Evolutionary conservation across 2,797 vertebrate genomes (phyloP).

Genomic region (Pseudotriccus pelzelni): DNA sequence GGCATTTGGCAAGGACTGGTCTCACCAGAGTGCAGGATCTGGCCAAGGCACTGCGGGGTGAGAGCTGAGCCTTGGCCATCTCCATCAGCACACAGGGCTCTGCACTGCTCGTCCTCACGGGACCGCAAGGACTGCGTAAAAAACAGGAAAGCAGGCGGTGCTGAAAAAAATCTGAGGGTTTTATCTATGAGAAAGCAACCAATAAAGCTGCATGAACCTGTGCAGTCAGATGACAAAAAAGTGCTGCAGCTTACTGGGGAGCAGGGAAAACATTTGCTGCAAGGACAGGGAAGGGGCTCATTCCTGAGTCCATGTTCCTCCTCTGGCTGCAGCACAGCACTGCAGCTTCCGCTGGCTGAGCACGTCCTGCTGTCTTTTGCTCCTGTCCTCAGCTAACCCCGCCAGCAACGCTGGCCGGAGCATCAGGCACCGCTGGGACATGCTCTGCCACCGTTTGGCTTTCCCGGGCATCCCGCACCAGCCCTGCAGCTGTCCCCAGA

Average conservation of each 20-base stretch:
- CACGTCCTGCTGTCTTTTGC: constrained; percentile 37
- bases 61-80: background rate
- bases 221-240: background rate
- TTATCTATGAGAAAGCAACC: background rate
- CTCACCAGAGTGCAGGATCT: background rate
- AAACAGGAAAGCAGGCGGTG: background rate
- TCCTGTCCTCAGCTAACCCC: constrained; percentile 52
- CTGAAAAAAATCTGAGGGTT: background rate
- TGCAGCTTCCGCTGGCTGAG: constrained; percentile 31
- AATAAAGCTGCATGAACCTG: background rate
- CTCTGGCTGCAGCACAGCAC: constrained; percentile 50
- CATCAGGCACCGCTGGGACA: background rate
- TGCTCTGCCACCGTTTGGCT: background rate
- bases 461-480: background rate
- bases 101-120: background rate
- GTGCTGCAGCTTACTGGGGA: constrained; percentile 7
- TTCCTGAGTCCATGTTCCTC: constrained; percentile 41
- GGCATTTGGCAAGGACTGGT: background rate
- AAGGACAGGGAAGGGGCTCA: constrained; percentile 1
- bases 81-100: background rate
- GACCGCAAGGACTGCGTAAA: background rate
- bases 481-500: background rate
- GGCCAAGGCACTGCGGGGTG: background rate
- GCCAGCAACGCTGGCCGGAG: background rate
- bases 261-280: constrained; percentile 34